A percentile compares a stretch with the other conserved stretches of the same genome.
Evolutionary conservation across 2,888 invertebrate species (phyloP).

Genomic region (Priocnemis perturbator): DNA sequence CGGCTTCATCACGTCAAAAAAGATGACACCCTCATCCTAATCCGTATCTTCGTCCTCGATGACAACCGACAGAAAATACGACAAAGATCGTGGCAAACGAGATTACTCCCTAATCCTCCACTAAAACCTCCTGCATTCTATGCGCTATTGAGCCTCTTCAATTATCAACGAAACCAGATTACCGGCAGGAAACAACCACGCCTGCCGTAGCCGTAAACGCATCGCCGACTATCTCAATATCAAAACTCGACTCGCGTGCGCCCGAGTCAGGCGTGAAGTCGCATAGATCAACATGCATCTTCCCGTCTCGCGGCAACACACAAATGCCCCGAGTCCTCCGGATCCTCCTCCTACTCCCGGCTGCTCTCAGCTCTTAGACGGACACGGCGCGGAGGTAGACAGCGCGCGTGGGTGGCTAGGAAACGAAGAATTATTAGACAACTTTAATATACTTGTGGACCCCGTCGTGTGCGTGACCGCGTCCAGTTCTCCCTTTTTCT

Average conservation of each 20-base stretch:
- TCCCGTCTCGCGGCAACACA: conserved; percentile 23
- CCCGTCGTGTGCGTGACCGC: conserved; percentile 5
- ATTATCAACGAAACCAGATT: too few species aligned
- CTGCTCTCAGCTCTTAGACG: background rate
- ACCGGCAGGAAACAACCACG: too few species aligned
- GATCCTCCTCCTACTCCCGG: conserved; percentile 12
- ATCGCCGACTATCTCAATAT: conserved; percentile 51
- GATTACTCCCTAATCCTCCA: too few species aligned
- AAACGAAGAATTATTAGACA: conserved; percentile 34
- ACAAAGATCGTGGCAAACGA: too few species aligned
- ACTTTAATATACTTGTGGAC: conserved; percentile 23
- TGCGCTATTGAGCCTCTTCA: too few species aligned
- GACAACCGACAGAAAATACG: too few species aligned
- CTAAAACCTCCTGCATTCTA: too few species aligned
- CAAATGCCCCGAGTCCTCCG: conserved; percentile 18
- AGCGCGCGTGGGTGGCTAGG: conserved; percentile 23
- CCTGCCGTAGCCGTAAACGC: conserved; percentile 32
- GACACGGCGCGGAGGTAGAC: conserved; percentile 15
- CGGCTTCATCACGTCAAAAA: too few species aligned
- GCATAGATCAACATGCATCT: conserved; percentile 59
- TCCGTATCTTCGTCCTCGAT: too few species aligned
- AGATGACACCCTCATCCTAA: too few species aligned
- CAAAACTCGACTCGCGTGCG: conserved; percentile 24
- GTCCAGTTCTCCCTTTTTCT: background rate
- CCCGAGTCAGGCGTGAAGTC: conserved; percentile 62